Evolutionary conservation across 2,113 vertebrate genomes (phyloP).

Genomic region (Oncorhynchus masou): DNA sequence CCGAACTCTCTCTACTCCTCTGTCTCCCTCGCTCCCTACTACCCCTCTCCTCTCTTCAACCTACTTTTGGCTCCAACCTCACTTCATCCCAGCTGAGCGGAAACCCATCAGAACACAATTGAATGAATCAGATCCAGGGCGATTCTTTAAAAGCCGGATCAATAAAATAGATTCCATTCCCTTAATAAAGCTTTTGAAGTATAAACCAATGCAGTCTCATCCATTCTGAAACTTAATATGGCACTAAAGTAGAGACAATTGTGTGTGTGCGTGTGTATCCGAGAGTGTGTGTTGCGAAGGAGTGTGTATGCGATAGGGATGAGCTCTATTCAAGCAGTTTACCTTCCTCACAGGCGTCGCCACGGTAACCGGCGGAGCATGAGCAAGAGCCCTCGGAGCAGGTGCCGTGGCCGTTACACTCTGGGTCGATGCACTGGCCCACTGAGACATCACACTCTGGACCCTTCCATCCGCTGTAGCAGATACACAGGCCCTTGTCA

Average conservation of each 20-base stretch:
- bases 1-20: no score
- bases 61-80: slow-evolving; percentile 16
- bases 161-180: slow-evolving; percentile 62
- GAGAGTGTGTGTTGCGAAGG: no score
- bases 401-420: slow-evolving; percentile 82
- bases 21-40: no score
- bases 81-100: slow-evolving; percentile 11
- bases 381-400: slow-evolving; percentile 84
- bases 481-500: slow-evolving; percentile 85
- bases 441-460: slow-evolving; percentile 82
- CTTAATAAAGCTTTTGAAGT: slow-evolving; percentile 38
- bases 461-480: slow-evolving; percentile 92
- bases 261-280: not conserved
- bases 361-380: slow-evolving; percentile 82
- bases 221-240: not conserved
- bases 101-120: slow-evolving; percentile 24
- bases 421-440: slow-evolving; percentile 84
- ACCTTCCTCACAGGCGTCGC: slow-evolving; percentile 88
- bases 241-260: slow-evolving; percentile 9
- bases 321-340: slow-evolving; percentile 2
- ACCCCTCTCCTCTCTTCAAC: not conserved
- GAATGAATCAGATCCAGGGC: slow-evolving; percentile 60
- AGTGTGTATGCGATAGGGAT: no score
- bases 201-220: not conserved
- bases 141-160: slow-evolving; percentile 70